These are phyloP conservation scores for Melitaea cinxia DNA, from an alignment of 1,140 invertebrate species.

Conservation along the genomic window DNA sequence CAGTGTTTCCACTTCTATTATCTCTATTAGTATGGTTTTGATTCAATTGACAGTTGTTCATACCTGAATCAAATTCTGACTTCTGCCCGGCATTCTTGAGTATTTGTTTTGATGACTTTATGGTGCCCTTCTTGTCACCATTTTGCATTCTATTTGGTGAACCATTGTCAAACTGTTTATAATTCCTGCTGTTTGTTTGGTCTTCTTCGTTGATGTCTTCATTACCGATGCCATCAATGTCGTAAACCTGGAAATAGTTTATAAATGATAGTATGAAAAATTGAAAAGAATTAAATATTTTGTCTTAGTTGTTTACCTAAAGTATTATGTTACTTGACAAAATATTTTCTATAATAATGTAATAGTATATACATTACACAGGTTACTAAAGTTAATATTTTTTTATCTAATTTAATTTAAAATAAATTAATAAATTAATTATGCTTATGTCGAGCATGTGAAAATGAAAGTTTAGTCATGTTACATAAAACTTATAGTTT, in stretches of 20 bases:
- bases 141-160: constrained; percentile 50
- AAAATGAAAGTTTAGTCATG: too few relatives aligned
- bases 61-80: constrained; percentile 75
- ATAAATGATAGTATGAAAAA: too few relatives aligned
- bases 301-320: too few relatives aligned
- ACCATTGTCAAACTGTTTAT: constrained; percentile 48
- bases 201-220: constrained; percentile 68
- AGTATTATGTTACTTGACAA: too few relatives aligned
- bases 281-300: too few relatives aligned
- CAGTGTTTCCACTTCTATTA: constrained; percentile 51
- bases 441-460: too few relatives aligned
- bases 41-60: constrained; percentile 73
- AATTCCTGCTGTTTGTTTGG: constrained; percentile 44
- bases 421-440: too few relatives aligned
- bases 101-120: constrained; percentile 75
- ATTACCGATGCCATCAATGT: constrained; percentile 70
- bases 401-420: too few relatives aligned
- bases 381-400: too few relatives aligned
- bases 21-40: constrained; percentile 60
- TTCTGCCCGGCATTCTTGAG: constrained; percentile 74
- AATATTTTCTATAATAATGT: too few relatives aligned
- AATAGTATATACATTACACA: too few relatives aligned
- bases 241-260: constrained; percentile 68
- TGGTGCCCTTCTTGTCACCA: constrained; percentile 55
- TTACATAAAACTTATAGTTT: too few relatives aligned